These are phyloP conservation scores for Percopsis omiscomaycus DNA, from an alignment of 2,797 vertebrate species.

Conservation along the genomic window DNA sequence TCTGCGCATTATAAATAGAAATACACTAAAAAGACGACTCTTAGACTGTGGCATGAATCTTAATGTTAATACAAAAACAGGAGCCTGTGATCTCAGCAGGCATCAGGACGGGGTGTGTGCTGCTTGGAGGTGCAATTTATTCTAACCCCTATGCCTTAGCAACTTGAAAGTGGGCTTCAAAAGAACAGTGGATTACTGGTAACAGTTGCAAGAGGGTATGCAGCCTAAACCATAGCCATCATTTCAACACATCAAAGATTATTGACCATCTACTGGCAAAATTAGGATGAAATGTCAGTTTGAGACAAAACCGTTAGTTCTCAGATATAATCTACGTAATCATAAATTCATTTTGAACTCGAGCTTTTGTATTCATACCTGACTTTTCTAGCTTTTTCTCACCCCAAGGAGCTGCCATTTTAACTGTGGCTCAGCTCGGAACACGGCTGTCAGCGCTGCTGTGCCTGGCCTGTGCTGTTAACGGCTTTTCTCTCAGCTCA, in stretches of 20 bases:
- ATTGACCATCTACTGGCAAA: constrained; percentile 52
- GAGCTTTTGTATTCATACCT: constrained; percentile 16
- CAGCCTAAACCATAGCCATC: constrained; percentile 42
- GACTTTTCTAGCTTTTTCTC: constrained; percentile 34
- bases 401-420: constrained; percentile 32
- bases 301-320: constrained; percentile 27
- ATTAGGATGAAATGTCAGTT: constrained; percentile 14
- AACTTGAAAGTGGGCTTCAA: constrained; percentile 79
- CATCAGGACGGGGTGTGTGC: constrained; percentile 61
- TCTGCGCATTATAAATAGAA: constrained; percentile 66
- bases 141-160: constrained; percentile 68
- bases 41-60: constrained; percentile 72
- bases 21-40: constrained; percentile 68
- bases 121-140: constrained; percentile 79
- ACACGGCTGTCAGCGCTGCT: constrained; percentile 40
- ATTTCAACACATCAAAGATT: constrained; percentile 62
- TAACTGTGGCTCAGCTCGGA: constrained; percentile 48
- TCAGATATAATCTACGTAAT: background rate
- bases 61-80: constrained; percentile 78
- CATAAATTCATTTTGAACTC: constrained; percentile 10
- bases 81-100: constrained; percentile 81
- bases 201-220: constrained; percentile 54
- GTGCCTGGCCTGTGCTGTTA: constrained; percentile 38
- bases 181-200: constrained; percentile 68
- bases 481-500: constrained; percentile 55